phyloP scores from a whole-genome alignment of 2,888 invertebrate species.

The Gari tellinella region DNA sequence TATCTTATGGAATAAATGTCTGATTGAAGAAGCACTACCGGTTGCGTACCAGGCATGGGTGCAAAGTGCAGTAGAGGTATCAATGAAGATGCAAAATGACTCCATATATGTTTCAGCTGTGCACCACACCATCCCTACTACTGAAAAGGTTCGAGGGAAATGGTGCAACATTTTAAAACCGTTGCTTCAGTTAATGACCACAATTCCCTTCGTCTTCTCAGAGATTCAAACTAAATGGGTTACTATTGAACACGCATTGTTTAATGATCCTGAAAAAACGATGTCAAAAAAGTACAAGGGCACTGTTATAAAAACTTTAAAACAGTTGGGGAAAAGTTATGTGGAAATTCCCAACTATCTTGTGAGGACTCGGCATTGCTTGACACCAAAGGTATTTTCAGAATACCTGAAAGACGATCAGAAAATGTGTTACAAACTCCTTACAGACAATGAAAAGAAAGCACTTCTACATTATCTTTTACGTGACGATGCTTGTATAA shows the following conservation, averaged over 20 bases:
- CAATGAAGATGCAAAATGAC: not conserved
- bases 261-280: conserved; percentile 11
- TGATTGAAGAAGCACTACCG: conserved; percentile 74
- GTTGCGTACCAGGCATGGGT: conserved; percentile 51
- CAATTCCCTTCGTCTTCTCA: conserved; percentile 48
- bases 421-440: not conserved
- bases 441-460: conserved; percentile 16
- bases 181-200: conserved; percentile 31
- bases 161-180: no score
- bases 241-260: conserved; percentile 15
- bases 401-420: conserved; percentile 3
- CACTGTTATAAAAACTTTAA: no score
- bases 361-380: conserved; percentile 12
- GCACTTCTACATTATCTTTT: conserved; percentile 28
- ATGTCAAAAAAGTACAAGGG: no score
- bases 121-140: no score
- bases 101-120: no score
- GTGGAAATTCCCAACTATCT: conserved; percentile 18
- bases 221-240: conserved; percentile 20
- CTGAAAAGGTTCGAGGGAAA: no score
- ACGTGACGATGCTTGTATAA: not conserved
- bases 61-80: not conserved
- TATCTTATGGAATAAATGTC: conserved; percentile 74
- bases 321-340: conserved; percentile 4
- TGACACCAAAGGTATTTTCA: conserved; percentile 13